A percentile compares a stretch with the other conserved stretches of the same genome.
Conservation (phyloP, 2,888 invertebrate genomes). For the Caradrina clavipalpis region DNA sequence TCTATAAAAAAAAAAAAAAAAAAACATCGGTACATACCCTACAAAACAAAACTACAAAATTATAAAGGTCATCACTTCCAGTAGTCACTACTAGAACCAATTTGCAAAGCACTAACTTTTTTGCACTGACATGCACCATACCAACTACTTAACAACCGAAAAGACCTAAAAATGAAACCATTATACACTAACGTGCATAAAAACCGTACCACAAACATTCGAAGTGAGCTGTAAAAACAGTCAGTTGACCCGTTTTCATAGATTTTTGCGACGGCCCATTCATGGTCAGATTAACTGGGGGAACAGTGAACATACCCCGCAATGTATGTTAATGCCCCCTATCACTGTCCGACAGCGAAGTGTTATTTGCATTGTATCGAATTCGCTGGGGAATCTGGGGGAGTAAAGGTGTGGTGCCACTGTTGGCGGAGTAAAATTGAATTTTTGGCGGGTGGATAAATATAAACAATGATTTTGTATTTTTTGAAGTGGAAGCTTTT, state of each 20-base stretch:
- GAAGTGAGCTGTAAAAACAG: conserved; percentile 59
- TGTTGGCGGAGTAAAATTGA: conserved; percentile 17
- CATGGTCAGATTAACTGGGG: conserved; percentile 74
- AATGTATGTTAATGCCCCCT: conserved; percentile 84
- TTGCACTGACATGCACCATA: conserved; percentile 24
- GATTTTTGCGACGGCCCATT: conserved; percentile 66
- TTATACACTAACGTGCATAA: conserved; percentile 49
- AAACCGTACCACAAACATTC: conserved; percentile 42
- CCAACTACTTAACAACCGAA: conserved; percentile 24
- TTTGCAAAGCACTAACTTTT: conserved; percentile 1
- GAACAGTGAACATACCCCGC: conserved; percentile 60
- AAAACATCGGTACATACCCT: too few relatives aligned
- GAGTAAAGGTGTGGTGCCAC: conserved; percentile 37
- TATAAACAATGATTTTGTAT: background rate
- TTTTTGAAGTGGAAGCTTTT: background rate
- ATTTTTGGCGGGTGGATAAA: conserved; percentile 24
- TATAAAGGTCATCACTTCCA: too few relatives aligned
- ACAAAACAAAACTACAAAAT: background rate
- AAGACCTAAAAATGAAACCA: conserved; percentile 45
- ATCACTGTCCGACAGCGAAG: conserved; percentile 81
- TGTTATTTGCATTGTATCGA: conserved; percentile 85
- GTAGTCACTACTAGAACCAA: too few relatives aligned
- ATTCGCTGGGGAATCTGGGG: conserved; percentile 65
- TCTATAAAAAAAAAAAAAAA: too few relatives aligned
- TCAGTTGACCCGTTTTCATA: conserved; percentile 59